Evolutionary conservation across 2,113 vertebrate genomes (phyloP).

Genomic region (Polypterus senegalus): DNA sequence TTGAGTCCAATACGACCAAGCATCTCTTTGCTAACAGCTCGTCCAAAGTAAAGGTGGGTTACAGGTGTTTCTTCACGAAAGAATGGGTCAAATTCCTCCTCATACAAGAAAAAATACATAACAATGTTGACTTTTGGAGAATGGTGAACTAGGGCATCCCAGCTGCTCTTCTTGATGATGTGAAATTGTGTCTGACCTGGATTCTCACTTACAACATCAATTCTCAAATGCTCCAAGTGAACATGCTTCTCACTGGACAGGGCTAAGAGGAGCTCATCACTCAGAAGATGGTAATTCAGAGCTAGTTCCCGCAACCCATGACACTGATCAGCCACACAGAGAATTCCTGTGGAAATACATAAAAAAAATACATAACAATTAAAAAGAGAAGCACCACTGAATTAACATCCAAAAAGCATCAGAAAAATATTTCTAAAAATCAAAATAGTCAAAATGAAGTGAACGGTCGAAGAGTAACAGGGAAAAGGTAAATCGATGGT

Average conservation of each 20-base stretch:
- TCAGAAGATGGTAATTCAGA: conserved; percentile 56
- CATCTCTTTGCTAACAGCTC: conserved; percentile 50
- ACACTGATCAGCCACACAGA: conserved; percentile 62
- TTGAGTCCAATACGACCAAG: conserved; percentile 52
- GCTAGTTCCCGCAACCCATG: conserved; percentile 56
- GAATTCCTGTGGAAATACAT: conserved; percentile 39
- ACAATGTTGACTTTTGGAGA: conserved; percentile 58
- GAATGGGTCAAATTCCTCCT: conserved; percentile 56
- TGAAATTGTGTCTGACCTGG: conserved; percentile 47
- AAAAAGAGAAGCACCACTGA: no score
- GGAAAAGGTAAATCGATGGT: no score
- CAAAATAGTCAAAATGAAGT: no score
- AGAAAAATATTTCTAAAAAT: no score
- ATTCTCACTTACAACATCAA: conserved; percentile 55
- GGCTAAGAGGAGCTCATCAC: conserved; percentile 51
- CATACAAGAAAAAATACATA: conserved; percentile 58
- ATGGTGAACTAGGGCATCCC: conserved; percentile 52
- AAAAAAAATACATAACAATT: conserved; percentile 1
- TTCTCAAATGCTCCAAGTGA: conserved; percentile 53
- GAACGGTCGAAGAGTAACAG: no score
- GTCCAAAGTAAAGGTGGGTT: conserved; percentile 55
- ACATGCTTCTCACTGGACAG: conserved; percentile 55
- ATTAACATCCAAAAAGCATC: no score
- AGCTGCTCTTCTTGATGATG: conserved; percentile 54
- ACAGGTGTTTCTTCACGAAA: conserved; percentile 55